Evolutionary conservation across 2,113 vertebrate genomes (phyloP), one percentile per base, ranked within the genome.

Genomic region (Alexandromys fortis): DNA sequence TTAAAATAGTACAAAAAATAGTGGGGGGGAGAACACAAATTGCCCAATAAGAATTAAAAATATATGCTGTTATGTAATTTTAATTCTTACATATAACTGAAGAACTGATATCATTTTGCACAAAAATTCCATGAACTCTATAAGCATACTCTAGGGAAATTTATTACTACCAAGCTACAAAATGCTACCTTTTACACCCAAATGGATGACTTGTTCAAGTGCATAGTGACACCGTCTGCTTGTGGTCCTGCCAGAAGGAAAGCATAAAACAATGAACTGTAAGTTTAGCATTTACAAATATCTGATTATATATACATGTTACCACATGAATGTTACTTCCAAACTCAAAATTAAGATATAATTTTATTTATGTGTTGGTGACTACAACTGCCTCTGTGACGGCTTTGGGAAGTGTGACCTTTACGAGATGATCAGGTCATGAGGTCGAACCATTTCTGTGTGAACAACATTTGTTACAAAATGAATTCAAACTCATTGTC

Each of bases 211-310:
- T 92, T 99, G 99, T 5, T 99, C 99, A 83, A 99, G 95, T 26
- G 99, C 99, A 38, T 99, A 96, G 49, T 99, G 99, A 95, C 99
- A 99, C 42, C 99, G 98, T 72, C 99, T 99, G 97, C 98, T 99
- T 1, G 99, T 98, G 96, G 98, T 82, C 98, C 99, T 99, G 98
- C 85, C 63, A 92, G 58, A 35, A 65, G 90, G 96, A 86, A 73
- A 67, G 91, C 49, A 52, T 1, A 45, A 30, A 61, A 55, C 11
- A 11, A 92, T 8, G 22, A 76, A 6, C 33, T 9, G 12, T 26
- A 61, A 19, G 42, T 47, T 72, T 22, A 72, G n/a, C 45, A 38
- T 52, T 22, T 30, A 21, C 0, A 3, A 68, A 70, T 55, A 72
- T 28, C 4, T 65, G 33, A 45, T 42, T 22, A 55, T 45, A 26